Percentiles rank a stretch among this genome's conserved stretches.
Evolutionary conservation across 37 sponge, comb jelly and placozoan species (phyloP).

Genomic region (Bolinopsis microptera): DNA sequence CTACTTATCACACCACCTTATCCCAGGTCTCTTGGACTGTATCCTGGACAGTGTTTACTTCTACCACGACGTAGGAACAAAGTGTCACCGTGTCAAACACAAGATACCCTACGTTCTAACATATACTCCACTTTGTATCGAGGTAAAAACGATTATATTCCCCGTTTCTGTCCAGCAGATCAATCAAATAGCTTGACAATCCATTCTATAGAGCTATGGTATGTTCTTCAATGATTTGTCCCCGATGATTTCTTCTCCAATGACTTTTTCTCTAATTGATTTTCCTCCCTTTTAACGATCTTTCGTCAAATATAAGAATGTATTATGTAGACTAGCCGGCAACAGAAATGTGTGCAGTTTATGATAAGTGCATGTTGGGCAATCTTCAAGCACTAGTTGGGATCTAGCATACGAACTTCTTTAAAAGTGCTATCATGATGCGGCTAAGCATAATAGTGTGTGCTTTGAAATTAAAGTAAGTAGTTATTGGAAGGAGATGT

Average conservation of each 20-base stretch:
- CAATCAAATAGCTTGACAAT: too few species aligned
- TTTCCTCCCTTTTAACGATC: too few species aligned
- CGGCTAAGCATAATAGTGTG: neutral
- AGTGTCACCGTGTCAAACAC: slow-evolving; percentile 53
- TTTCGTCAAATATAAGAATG: too few species aligned
- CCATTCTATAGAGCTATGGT: too few species aligned
- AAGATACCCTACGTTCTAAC: slow-evolving; percentile 35
- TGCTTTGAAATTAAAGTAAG: too few species aligned
- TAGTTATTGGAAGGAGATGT: too few species aligned
- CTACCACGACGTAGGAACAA: slow-evolving; percentile 23
- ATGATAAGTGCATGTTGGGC: neutral
- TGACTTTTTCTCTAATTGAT: too few species aligned
- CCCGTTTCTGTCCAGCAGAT: too few species aligned
- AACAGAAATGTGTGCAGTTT: neutral
- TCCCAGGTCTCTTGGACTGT: slow-evolving; percentile 9
- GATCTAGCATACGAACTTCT: neutral
- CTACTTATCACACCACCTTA: neutral
- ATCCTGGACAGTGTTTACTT: slow-evolving; percentile 42
- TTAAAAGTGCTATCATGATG: neutral
- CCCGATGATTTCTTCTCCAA: too few species aligned
- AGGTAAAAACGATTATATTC: too few species aligned
- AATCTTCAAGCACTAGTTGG: neutral
- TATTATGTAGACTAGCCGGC: too few species aligned
- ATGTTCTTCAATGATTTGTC: too few species aligned
- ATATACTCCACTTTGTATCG: slow-evolving; percentile 55